Percentiles rank a stretch among this genome's conserved stretches.
phyloP scores from a whole-genome alignment of 2,888 invertebrate species.

The Zele albiditarsus region DNA sequence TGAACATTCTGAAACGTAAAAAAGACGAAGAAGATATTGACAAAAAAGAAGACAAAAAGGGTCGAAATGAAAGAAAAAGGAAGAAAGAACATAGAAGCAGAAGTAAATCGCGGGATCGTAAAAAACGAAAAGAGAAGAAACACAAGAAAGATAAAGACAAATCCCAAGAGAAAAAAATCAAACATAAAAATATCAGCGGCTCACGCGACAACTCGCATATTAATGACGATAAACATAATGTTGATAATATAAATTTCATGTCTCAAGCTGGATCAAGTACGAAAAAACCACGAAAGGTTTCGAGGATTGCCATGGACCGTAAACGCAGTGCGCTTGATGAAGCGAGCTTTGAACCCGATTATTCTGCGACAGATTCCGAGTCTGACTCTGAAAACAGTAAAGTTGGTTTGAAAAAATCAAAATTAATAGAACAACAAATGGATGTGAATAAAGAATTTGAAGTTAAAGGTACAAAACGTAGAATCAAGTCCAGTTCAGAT shows the following conservation, averaged over 20 bases:
- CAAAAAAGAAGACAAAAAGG: constrained; percentile 57
- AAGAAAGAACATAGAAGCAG: constrained; percentile 68
- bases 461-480: constrained; percentile 52
- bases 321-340: constrained; percentile 83
- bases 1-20: constrained; percentile 55
- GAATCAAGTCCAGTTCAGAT: constrained; percentile 73
- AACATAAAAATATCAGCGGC: constrained; percentile 63
- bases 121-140: constrained; percentile 73
- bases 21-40: constrained; percentile 64
- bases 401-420: constrained; percentile 13
- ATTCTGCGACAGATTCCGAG: constrained; percentile 81
- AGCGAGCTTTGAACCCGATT: constrained; percentile 84
- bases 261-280: constrained; percentile 56
- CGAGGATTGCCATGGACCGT: constrained; percentile 74
- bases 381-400: constrained; percentile 75
- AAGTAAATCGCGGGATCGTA: constrained; percentile 67
- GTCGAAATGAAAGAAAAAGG: constrained; percentile 62
- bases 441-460: constrained; percentile 60
- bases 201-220: constrained; percentile 45
- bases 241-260: constrained; percentile 52
- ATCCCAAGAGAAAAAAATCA: constrained; percentile 67
- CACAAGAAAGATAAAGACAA: constrained; percentile 72
- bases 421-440: constrained; percentile 14
- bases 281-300: constrained; percentile 65
- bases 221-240: constrained; percentile 44